phyloP scores from a whole-genome alignment of 2,113 vertebrate species.

The Otocyon megalotis region DNA sequence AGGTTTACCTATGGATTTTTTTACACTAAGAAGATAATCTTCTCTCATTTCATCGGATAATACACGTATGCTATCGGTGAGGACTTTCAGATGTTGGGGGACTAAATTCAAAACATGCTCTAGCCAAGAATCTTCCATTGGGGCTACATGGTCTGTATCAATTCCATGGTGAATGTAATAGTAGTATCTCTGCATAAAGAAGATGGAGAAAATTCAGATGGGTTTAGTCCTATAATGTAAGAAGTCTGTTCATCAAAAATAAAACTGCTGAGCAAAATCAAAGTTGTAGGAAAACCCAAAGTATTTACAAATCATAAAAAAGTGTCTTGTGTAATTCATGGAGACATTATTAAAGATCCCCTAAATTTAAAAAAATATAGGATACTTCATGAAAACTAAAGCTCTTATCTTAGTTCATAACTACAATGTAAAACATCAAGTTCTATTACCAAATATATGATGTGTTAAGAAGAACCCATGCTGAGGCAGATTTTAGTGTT shows the following conservation, averaged over 20 bases:
- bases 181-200: constrained; percentile 88
- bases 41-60: constrained; percentile 92
- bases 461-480: background rate
- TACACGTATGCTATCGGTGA: constrained; percentile 76
- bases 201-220: background rate
- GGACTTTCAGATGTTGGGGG: constrained; percentile 87
- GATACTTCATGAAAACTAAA: constrained; percentile 43
- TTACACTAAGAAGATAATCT: constrained; percentile 92
- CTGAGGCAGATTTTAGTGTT: background rate
- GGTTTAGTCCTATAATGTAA: background rate
- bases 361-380: background rate
- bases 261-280: background rate
- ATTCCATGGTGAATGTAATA: constrained; percentile 91
- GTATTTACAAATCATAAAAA: constrained; percentile 49
- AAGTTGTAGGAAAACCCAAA: background rate
- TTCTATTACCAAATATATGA: background rate
- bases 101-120: constrained; percentile 88
- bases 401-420: background rate
- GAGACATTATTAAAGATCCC: background rate
- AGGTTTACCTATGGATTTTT: constrained; percentile 91
- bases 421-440: background rate
- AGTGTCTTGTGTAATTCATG: background rate
- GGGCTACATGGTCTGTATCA: constrained; percentile 88
- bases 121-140: constrained; percentile 91
- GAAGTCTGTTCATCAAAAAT: background rate